phyloP scores from a whole-genome alignment of 2,888 invertebrate species.

The Cepaea hortensis region DNA sequence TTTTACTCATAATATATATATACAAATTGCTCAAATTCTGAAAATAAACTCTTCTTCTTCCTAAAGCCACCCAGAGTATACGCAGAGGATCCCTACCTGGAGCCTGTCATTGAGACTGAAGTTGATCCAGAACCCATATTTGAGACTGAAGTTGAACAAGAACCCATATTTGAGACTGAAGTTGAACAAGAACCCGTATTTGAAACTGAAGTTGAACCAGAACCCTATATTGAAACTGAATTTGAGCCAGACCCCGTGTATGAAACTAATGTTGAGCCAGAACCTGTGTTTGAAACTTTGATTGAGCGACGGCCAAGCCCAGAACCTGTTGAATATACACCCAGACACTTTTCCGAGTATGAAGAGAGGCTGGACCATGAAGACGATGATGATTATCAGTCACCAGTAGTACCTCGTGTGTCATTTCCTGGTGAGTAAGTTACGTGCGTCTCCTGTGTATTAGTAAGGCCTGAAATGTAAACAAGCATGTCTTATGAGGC shows the following conservation, averaged over 20 bases:
- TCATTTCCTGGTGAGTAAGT: neutral
- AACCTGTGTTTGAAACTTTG: slow-evolving; percentile 47
- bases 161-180: slow-evolving; percentile 48
- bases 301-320: slow-evolving; percentile 5
- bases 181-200: slow-evolving; percentile 36
- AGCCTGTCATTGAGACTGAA: slow-evolving; percentile 38
- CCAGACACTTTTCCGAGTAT: slow-evolving; percentile 36
- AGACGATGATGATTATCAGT: neutral
- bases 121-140: slow-evolving; percentile 37
- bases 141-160: slow-evolving; percentile 37
- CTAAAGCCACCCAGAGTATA: neutral
- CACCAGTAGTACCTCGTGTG: neutral
- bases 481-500: too few relatives aligned
- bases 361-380: slow-evolving; percentile 21
- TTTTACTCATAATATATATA: too few relatives aligned
- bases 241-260: slow-evolving; percentile 26
- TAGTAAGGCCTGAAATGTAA: too few relatives aligned
- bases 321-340: slow-evolving; percentile 42
- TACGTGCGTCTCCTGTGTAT: too few relatives aligned
- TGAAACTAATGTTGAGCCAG: slow-evolving; percentile 37
- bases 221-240: slow-evolving; percentile 48
- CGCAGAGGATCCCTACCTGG: neutral
- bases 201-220: slow-evolving; percentile 38
- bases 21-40: too few relatives aligned
- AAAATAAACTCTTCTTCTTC: neutral